Evolutionary conservation across 2,113 vertebrate genomes (phyloP), one percentile per base, ranked within the genome.

Genomic region (Origma solitaria): DNA sequence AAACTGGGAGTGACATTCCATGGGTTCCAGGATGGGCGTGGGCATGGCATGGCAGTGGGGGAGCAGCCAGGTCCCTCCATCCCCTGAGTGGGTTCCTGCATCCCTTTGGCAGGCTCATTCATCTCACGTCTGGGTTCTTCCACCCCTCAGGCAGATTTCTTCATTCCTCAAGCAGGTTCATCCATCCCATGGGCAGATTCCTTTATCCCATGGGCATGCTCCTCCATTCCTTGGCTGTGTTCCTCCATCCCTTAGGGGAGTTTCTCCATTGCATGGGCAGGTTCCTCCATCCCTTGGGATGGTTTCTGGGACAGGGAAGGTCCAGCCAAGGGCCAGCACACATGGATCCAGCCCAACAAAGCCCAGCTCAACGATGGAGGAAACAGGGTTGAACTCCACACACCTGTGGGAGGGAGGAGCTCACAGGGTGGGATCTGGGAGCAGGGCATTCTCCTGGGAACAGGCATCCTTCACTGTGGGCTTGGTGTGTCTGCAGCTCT

Each of bases 1-100:
- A 3, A 14, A 28, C 33, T 0, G 0, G 64, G 51, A 4, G 5
- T 4, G 42, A 10, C 0, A 2, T 35, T 56, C 4, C 1, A 0
- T n/a, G 91, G 30, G 28, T 53, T 53, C 60, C 23, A 50, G 80
- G 50, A 22, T 23, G 61, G 61, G 10, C 62, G 12, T 15, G 47
- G 70, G 28, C 14, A 6, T 31, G 38, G 3, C 19, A 0, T 12
- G 24, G 40, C n/a, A 24, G 31, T 11, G 37, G 21, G 17, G 30
- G 56, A 35, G 30, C 56, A 66, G 40, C n/a, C 6, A 31, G 30
- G 14, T 70, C 17, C 20, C 14, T 68, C 33, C 47, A 15, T 69
- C 33, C 22, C 16, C 2, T 56, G 11, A 7, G 4, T 6, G 7
- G 3, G 23, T 38, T 4, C 15, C 22, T 51, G 4, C 33, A 13